Percentiles rank a stretch among this genome's conserved stretches.
These are phyloP conservation scores for Ennomos fuscantarius DNA, from an alignment of 2,888 invertebrate species.

Conservation along the genomic window DNA sequence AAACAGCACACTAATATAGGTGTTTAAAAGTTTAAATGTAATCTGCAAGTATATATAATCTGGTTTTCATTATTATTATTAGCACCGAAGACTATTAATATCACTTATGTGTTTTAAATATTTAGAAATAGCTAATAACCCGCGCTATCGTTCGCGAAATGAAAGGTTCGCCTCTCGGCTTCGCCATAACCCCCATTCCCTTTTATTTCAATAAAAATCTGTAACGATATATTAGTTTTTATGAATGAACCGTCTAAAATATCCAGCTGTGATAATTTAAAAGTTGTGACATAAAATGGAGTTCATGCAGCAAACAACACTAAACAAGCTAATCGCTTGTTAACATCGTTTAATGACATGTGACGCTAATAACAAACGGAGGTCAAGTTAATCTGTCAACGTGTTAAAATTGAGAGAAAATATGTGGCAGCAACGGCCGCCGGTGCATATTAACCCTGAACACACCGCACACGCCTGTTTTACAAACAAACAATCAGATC, in stretches of 20 bases:
- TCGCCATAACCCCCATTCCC: too few relatives aligned
- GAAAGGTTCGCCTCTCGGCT: too few relatives aligned
- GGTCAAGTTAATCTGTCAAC: conserved; percentile 38
- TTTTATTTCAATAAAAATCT: too few relatives aligned
- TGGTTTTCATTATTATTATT: not conserved
- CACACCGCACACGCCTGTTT: conserved; percentile 47
- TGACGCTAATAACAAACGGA: conserved; percentile 27
- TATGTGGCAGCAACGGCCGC: conserved; percentile 11
- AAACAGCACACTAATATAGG: conserved; percentile 3
- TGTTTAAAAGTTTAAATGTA: conserved; percentile 3
- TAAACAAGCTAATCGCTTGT: conserved; percentile 26
- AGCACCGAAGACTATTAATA: too few relatives aligned
- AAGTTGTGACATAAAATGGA: conserved; percentile 12
- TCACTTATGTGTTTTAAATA: too few relatives aligned
- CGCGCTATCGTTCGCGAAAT: too few relatives aligned
- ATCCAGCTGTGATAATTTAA: conserved; percentile 4
- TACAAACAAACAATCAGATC: conserved; percentile 62
- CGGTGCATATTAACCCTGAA: conserved; percentile 52
- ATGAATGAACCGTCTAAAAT: not conserved
- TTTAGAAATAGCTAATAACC: too few relatives aligned
- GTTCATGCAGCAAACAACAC: conserved; percentile 10
- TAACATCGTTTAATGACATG: conserved; percentile 26
- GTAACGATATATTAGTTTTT: not conserved
- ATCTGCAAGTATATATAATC: conserved; percentile 2
- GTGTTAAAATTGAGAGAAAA: conserved; percentile 18